Evolutionary conservation across 1,140 invertebrate species (phyloP), one percentile per base, ranked within the genome.

Genomic region (Pseudobourletiella spinata): DNA sequence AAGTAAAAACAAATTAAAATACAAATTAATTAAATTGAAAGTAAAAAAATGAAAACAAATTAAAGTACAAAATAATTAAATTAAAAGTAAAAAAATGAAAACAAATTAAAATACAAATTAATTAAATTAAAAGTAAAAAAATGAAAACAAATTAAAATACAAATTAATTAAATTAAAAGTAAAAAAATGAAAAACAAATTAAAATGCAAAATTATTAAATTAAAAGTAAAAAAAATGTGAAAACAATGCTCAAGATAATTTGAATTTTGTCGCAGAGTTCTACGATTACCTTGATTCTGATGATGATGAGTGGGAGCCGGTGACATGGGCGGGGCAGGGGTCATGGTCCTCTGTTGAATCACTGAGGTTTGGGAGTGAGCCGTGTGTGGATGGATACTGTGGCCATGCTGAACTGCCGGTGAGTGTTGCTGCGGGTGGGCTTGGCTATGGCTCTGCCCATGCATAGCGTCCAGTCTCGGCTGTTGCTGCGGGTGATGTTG

Each of bases 381-480:
- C 15, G n/a, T 39, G 11, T 48, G 44, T 11, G 8, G 8, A 39
- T 39, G 32, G 8, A 39, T 64, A 63, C 26, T 14, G 50, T 52
- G 72, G 73, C 25, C 65, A 65, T 35, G 66, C 68, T 35, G 64
- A 48, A 20, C 65, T 51, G 65, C 66, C 3, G 73, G 72, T 8
- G 50, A 29, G 43, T 76, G 75, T 69, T 76, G 73, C 24, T 67
- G 55, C n/a, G n/a, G n/a, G 39, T 50, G 50, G 55, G 61, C 60
- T 30, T 61, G 57, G 46, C 75, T 73, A 61, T 77, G 70, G 11
- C 64, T 74, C 51, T 77, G 75, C 50, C 75, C 73, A 16, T 74
- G 73, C 63, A 56, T 32, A 55, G 59, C 55, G 61, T 71, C 54
- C 69, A 44, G 64, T 64, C n/a, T 65, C n/a, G 72, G 72, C 22